Evolutionary conservation across 2,113 vertebrate species (phyloP).

Genomic region (Xiphophorus couchianus): DNA sequence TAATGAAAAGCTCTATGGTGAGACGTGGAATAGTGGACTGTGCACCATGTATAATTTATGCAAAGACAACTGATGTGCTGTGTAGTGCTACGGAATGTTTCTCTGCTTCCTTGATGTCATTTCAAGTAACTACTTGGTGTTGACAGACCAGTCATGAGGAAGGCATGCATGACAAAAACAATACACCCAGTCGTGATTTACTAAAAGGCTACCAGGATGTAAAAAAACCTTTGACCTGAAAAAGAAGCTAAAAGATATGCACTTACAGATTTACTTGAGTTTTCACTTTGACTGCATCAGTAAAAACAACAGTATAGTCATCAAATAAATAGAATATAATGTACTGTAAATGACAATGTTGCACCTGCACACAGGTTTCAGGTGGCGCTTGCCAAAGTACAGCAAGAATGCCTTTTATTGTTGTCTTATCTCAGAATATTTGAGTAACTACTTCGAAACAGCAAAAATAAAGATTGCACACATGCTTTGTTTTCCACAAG

Average conservation of each 20-base stretch:
- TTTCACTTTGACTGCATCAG: not conserved
- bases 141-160: slow-evolving; percentile 21
- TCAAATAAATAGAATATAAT: not conserved
- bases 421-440: slow-evolving; percentile 36
- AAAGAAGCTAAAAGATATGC: not conserved
- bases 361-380: slow-evolving; percentile 18
- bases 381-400: slow-evolving; percentile 20
- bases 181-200: slow-evolving; percentile 1
- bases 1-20: not conserved
- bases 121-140: not conserved
- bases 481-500: slow-evolving; percentile 1
- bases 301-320: not conserved
- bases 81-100: not conserved
- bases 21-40: not conserved
- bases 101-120: not conserved
- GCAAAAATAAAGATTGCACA: not conserved
- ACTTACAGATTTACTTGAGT: not conserved
- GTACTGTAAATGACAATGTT: not conserved
- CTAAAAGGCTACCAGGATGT: not conserved
- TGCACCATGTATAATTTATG: not conserved
- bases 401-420: slow-evolving; percentile 7
- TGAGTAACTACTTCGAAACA: slow-evolving; percentile 17
- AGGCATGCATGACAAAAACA: not conserved
- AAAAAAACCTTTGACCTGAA: not conserved
- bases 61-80: not conserved